Conservation (phyloP, 2,797 vertebrate species). For the Ptychadena robeensis region DNA sequence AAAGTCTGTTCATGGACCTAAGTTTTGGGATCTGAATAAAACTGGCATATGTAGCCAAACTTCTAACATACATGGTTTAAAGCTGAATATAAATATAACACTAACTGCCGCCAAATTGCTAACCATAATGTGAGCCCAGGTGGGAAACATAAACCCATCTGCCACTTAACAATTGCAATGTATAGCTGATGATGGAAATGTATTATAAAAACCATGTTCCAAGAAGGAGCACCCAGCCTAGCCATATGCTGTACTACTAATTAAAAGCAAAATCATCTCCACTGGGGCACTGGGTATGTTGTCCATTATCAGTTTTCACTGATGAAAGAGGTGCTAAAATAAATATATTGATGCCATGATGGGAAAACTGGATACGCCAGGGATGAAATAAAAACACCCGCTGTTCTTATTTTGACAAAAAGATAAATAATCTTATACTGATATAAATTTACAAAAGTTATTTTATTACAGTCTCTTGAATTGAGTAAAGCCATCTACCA, state of each 20-base stretch:
- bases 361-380: not conserved
- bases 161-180: not conserved
- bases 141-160: not conserved
- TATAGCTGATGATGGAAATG: not conserved
- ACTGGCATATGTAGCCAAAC: too few relatives aligned
- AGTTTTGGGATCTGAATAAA: too few relatives aligned
- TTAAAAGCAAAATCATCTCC: not conserved
- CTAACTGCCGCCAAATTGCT: not conserved
- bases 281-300: not conserved
- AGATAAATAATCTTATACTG: not conserved
- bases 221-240: not conserved
- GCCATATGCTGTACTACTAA: not conserved
- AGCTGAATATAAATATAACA: not conserved
- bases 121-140: not conserved
- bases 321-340: not conserved
- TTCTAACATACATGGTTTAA: too few relatives aligned
- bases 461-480: too few relatives aligned
- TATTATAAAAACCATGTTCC: not conserved
- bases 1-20: too few relatives aligned
- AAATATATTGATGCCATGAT: not conserved
- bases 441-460: not conserved
- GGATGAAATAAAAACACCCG: not conserved
- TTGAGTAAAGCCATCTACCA: too few relatives aligned
- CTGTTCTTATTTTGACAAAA: not conserved
- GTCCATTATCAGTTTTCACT: not conserved